Evolutionary conservation across 37 sponge, comb jelly and placozoan species (phyloP).

Genomic region (Agelas oroides): DNA sequence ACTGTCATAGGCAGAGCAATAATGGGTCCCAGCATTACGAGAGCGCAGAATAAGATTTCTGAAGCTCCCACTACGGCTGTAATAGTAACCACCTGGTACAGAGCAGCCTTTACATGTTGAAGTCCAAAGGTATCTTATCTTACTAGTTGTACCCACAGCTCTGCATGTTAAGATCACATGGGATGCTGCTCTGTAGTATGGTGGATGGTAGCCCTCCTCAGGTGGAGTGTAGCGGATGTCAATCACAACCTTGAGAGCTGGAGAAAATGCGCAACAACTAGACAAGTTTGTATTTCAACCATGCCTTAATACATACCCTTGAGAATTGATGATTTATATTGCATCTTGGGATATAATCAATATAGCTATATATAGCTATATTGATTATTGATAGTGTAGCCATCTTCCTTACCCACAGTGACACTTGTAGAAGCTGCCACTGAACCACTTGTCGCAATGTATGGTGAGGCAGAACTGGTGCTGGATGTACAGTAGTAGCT

Average conservation of each 20-base stretch:
- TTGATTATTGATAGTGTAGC: too few species aligned
- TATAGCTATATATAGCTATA: too few species aligned
- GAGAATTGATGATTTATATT: too few species aligned
- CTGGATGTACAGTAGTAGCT: background rate
- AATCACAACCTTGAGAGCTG: conserved; percentile 7
- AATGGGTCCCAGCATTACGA: conserved; percentile 4
- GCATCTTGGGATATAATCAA: too few species aligned
- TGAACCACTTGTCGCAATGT: background rate
- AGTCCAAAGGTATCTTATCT: conserved; percentile 6
- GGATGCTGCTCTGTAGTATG: conserved; percentile 19
- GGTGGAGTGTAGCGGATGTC: conserved; percentile 12
- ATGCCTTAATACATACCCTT: too few species aligned
- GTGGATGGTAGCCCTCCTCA: background rate
- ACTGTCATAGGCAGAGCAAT: background rate
- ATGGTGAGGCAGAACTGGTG: background rate
- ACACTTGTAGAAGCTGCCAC: background rate
- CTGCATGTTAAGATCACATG: background rate
- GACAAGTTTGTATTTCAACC: too few species aligned
- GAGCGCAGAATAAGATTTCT: background rate
- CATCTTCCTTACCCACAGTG: background rate
- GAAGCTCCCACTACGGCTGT: background rate
- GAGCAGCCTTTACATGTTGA: conserved; percentile 15
- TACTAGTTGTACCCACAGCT: background rate
- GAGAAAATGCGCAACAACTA: too few species aligned
- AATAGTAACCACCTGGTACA: background rate